These are phyloP conservation scores for Anastrepha ludens DNA, from an alignment of 1,140 invertebrate genomes.

Conservation along the genomic window DNA sequence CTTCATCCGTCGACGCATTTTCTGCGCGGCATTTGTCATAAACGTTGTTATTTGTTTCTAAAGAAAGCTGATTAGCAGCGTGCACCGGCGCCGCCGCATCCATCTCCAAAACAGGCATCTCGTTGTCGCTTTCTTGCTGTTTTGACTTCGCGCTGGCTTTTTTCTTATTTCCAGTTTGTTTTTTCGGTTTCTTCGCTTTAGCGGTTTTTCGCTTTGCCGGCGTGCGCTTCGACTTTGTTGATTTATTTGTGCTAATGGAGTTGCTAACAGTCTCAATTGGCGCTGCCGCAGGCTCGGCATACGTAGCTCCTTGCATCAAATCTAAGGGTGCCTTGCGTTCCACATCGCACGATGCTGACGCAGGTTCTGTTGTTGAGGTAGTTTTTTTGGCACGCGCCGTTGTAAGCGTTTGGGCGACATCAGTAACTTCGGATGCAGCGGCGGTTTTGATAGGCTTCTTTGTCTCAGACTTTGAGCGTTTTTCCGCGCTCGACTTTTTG, in stretches of 20 bases:
- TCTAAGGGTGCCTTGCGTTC: background rate
- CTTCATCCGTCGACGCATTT: background rate
- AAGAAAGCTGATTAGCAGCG: background rate
- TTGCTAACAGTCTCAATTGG: background rate
- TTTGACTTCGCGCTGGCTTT: background rate
- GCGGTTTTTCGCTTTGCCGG: constrained; percentile 12
- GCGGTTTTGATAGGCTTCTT: constrained; percentile 63
- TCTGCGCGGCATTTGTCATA: constrained; percentile 60
- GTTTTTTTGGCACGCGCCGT: constrained; percentile 28
- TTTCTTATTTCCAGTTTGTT: background rate
- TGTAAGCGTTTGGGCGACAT: background rate
- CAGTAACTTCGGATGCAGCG: background rate
- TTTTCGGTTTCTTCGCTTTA: constrained; percentile 15
- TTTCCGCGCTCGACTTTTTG: constrained; percentile 59
- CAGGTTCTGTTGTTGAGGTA: constrained; percentile 49
- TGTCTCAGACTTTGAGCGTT: constrained; percentile 72
- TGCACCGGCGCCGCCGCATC: background rate
- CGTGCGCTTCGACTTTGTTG: background rate
- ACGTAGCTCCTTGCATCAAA: background rate
- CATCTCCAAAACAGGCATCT: background rate
- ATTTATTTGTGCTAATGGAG: constrained; percentile 4
- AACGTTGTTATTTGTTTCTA: constrained; percentile 70
- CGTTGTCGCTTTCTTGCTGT: background rate
- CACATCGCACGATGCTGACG: background rate
- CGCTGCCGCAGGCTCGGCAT: background rate